phyloP scores from a whole-genome alignment of 2,113 vertebrate genomes.

The Phaetusa simplex region DNA sequence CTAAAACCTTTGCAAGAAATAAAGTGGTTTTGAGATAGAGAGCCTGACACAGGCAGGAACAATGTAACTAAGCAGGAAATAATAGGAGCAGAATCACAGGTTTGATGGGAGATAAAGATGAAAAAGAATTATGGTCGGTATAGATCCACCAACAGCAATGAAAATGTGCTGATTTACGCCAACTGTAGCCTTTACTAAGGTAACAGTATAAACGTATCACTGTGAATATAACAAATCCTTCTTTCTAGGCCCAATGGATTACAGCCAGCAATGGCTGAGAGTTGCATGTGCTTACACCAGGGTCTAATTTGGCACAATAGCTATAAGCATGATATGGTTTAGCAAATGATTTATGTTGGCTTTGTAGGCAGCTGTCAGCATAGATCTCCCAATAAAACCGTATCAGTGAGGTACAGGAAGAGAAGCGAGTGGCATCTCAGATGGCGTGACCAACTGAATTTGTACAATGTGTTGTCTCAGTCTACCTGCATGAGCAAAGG shows the following conservation, averaged over 20 bases:
- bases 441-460: neutral
- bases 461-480: neutral
- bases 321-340: neutral
- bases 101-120: neutral
- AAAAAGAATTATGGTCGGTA: neutral
- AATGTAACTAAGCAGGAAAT: neutral
- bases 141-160: neutral
- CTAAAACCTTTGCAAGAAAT: neutral
- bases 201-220: neutral
- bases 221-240: neutral
- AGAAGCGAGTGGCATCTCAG: neutral
- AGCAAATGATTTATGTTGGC: neutral
- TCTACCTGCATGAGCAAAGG: neutral
- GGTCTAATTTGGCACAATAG: neutral
- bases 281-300: neutral
- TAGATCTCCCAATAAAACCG: neutral
- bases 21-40: neutral
- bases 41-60: neutral
- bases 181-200: neutral
- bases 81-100: neutral
- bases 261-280: neutral
- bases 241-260: neutral
- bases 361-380: neutral
- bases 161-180: constrained; percentile 9
- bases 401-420: neutral